Percentiles rank a stretch among this genome's conserved stretches.
phyloP scores from a whole-genome alignment of 2,888 invertebrate genomes.

The Antheraea yamamai region DNA sequence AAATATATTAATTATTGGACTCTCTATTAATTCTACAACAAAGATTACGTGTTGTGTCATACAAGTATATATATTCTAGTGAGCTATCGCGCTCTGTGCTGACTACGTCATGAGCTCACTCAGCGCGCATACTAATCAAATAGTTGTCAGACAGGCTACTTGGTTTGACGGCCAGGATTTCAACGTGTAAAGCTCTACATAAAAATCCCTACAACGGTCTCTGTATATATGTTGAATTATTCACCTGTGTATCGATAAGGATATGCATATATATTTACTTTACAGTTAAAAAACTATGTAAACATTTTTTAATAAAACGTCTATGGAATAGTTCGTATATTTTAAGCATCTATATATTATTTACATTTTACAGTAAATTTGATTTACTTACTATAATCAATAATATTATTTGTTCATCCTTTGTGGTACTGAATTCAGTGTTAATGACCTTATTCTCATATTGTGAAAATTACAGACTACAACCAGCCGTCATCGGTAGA shows the following conservation, averaged over 20 bases:
- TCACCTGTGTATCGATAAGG: too few relatives aligned
- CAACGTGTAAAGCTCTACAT: background rate
- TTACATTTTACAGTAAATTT: too few relatives aligned
- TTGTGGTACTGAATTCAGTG: background rate
- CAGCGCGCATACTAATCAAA: constrained; percentile 19
- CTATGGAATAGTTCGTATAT: too few relatives aligned
- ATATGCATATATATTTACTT: too few relatives aligned
- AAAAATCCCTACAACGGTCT: background rate
- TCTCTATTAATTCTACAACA: background rate
- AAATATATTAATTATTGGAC: background rate
- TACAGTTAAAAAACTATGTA: too few relatives aligned
- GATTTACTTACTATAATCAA: too few relatives aligned
- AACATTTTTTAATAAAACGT: too few relatives aligned
- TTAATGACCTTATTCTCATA: background rate
- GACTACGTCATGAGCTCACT: constrained; percentile 15
- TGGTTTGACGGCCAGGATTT: constrained; percentile 9
- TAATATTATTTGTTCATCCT: background rate
- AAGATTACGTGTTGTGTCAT: constrained; percentile 5
- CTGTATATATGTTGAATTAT: background rate
- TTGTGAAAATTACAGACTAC: background rate
- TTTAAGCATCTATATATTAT: too few relatives aligned
- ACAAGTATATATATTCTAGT: constrained; percentile 8
- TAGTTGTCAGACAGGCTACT: constrained; percentile 18
- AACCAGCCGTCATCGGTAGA: background rate
- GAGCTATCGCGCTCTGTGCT: background rate